phyloP scores from a whole-genome alignment of 2,797 vertebrate species.

The Lepilemur ruficaudatus region DNA sequence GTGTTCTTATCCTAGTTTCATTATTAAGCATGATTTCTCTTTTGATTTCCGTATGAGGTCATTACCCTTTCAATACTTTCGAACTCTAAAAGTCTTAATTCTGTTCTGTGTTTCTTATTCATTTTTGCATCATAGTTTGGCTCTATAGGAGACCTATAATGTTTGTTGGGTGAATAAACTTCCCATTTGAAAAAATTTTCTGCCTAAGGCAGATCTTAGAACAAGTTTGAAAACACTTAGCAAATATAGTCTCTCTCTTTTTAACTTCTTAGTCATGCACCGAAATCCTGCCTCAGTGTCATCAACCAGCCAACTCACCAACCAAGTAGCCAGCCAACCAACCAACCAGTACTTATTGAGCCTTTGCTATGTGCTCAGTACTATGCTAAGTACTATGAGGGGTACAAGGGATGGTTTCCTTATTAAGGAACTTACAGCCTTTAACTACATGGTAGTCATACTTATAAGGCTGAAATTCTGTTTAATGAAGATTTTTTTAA shows the following conservation, averaged over 20 bases:
- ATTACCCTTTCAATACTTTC: background rate
- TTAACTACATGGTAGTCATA: background rate
- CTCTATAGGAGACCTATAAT: background rate
- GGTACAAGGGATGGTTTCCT: background rate
- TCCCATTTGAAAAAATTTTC: slow-evolving; percentile 7
- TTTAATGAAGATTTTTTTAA: background rate
- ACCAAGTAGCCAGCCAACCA: background rate
- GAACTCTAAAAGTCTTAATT: background rate
- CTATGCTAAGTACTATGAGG: background rate
- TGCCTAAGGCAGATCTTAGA: background rate
- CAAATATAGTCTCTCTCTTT: background rate
- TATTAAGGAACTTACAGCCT: background rate
- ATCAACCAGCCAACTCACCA: background rate
- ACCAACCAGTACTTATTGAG: background rate
- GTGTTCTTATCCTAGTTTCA: background rate
- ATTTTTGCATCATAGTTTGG: background rate
- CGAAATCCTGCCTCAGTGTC: background rate
- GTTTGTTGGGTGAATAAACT: background rate
- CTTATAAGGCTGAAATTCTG: background rate
- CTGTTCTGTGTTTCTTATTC: background rate
- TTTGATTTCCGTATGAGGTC: background rate
- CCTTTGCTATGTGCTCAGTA: background rate
- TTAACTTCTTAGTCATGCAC: background rate
- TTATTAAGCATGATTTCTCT: background rate
- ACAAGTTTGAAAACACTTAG: background rate